Percentiles rank a stretch among this genome's conserved stretches.
These are phyloP conservation scores for Thecophora atra DNA, from an alignment of 2,888 invertebrate species.

Conservation along the genomic window DNA sequence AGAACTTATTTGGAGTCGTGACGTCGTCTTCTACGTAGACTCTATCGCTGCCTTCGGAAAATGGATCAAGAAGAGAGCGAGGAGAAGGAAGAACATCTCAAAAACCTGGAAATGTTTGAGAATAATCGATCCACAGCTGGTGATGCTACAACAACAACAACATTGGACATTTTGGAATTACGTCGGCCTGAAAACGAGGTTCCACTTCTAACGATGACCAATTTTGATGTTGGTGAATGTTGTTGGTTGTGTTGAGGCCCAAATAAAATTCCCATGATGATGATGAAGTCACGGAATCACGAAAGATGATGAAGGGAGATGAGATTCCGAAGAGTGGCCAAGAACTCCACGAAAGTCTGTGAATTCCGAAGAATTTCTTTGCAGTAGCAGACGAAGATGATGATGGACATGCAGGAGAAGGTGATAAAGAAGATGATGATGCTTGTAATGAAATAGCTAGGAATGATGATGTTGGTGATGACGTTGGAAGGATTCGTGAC, in stretches of 20 bases:
- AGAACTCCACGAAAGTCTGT: no score
- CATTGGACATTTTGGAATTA: not conserved
- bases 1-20: not conserved
- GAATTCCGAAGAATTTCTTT: not conserved
- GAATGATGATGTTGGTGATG: not conserved
- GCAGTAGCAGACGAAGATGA: not conserved
- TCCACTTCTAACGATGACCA: constrained; percentile 28
- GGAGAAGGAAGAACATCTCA: no score
- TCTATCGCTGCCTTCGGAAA: no score
- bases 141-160: not conserved
- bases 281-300: not conserved
- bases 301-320: not conserved
- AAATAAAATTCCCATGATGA: constrained; percentile 15
- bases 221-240: not conserved
- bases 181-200: constrained; percentile 12
- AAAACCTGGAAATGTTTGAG: not conserved
- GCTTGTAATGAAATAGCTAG: no score
- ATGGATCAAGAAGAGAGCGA: no score
- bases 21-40: no score
- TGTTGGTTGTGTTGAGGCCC: not conserved
- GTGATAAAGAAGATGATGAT: not conserved
- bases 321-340: no score
- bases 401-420: not conserved
- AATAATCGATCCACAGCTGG: not conserved
- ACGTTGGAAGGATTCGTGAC: constrained; percentile 22